phyloP scores from a whole-genome alignment of 2,113 vertebrate species.

The Thunnus maccoyii region DNA sequence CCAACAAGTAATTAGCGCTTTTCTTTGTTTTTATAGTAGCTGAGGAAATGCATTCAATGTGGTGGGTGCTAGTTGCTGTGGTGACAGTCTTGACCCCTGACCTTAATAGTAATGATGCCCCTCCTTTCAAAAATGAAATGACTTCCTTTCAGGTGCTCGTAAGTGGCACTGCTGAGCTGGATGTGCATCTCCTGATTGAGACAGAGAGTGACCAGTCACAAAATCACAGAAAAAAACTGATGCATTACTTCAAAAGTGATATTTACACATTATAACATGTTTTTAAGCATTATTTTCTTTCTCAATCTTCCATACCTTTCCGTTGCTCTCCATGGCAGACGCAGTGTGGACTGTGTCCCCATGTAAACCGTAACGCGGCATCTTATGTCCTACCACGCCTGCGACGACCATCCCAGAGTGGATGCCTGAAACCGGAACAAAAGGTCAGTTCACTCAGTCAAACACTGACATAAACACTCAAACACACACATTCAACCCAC shows the following conservation, averaged over 20 bases:
- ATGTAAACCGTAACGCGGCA: slow-evolving; percentile 85
- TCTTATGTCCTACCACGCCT: slow-evolving; percentile 85
- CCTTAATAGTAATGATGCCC: slow-evolving; percentile 86
- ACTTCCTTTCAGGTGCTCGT: slow-evolving; percentile 84
- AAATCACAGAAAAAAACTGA: no score
- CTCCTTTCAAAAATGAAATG: slow-evolving; percentile 85
- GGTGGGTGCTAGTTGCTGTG: slow-evolving; percentile 4
- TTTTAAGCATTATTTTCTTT: not conserved
- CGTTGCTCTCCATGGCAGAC: slow-evolving; percentile 87
- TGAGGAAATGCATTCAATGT: not conserved
- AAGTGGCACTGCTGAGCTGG: slow-evolving; percentile 84
- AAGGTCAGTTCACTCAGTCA: not conserved
- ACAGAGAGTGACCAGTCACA: not conserved
- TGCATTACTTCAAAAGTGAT: no score
- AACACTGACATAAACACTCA: not conserved
- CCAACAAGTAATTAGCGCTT: slow-evolving; percentile 21
- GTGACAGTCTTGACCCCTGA: slow-evolving; percentile 45
- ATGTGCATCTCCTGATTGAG: slow-evolving; percentile 85
- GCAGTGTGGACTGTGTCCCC: slow-evolving; percentile 85
- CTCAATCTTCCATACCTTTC: slow-evolving; percentile 70
- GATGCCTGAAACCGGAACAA: slow-evolving; percentile 73
- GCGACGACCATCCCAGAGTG: slow-evolving; percentile 87
- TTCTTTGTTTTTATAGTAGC: not conserved
- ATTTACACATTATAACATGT: not conserved
- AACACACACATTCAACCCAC: slow-evolving; percentile 53